phyloP scores from a whole-genome alignment of 2,113 vertebrate genomes.

The Cromileptes altivelis region DNA sequence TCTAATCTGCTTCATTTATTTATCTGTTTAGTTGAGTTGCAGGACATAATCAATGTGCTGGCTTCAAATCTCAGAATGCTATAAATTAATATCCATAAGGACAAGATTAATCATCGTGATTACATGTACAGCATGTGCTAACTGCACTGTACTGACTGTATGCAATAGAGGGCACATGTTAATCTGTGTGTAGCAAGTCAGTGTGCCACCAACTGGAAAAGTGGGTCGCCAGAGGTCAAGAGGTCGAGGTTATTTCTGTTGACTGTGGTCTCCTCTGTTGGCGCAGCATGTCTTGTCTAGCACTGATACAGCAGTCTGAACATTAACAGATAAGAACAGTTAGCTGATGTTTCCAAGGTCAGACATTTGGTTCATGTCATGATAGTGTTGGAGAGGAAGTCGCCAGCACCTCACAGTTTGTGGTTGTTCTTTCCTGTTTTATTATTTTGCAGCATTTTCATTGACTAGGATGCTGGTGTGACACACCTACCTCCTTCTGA shows the following conservation, averaged over 20 bases:
- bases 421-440: not conserved
- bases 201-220: too few species aligned
- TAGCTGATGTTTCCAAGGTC: not conserved
- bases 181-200: not conserved
- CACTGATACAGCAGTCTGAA: not conserved
- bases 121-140: not conserved
- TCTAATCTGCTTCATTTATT: not conserved
- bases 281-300: not conserved
- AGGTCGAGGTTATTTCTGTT: not conserved
- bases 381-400: not conserved
- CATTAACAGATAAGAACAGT: not conserved
- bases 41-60: not conserved
- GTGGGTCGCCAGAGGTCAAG: not conserved
- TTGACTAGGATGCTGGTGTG: not conserved
- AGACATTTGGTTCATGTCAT: not conserved
- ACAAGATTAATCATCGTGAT: not conserved
- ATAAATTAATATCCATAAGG: not conserved
- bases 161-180: not conserved
- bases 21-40: not conserved
- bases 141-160: too few species aligned
- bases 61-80: not conserved
- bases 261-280: not conserved
- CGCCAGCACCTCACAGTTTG: not conserved
- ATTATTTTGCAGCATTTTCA: not conserved
- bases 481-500: conserved; percentile 1